Percentiles rank a stretch among this genome's conserved stretches.
Evolutionary conservation across 2,113 vertebrate genomes (phyloP).

Genomic region (Pantherophis guttatus): DNA sequence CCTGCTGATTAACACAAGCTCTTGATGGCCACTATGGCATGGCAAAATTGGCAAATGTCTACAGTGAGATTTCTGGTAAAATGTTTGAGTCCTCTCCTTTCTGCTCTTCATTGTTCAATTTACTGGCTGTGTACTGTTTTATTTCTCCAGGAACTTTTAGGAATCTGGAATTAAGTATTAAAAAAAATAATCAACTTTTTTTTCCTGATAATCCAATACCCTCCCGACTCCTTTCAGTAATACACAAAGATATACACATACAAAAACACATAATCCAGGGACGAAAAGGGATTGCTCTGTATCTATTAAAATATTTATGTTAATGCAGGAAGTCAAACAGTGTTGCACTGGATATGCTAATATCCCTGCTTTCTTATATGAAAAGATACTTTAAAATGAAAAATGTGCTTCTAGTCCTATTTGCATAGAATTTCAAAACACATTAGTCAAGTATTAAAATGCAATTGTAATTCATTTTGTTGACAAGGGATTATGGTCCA

Average conservation of each 20-base stretch:
- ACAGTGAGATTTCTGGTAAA: constrained; percentile 66
- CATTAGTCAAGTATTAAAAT: background rate
- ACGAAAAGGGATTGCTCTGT: background rate
- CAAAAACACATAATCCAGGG: background rate
- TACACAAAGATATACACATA: background rate
- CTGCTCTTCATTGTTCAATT: constrained; percentile 60
- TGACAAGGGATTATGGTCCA: background rate
- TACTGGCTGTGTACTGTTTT: constrained; percentile 60
- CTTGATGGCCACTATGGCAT: background rate
- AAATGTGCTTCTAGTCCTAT: background rate
- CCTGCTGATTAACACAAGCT: background rate
- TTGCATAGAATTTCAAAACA: background rate
- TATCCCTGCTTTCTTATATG: background rate
- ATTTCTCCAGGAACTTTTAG: constrained; percentile 81
- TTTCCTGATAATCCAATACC: background rate
- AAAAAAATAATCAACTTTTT: background rate
- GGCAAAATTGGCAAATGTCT: background rate
- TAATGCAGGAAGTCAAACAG: background rate
- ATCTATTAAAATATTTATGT: background rate
- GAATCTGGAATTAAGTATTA: constrained; percentile 69
- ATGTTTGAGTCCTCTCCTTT: constrained; percentile 60
- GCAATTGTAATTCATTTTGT: background rate
- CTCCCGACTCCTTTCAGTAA: background rate
- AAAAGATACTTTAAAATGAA: background rate
- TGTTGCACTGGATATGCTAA: background rate